Conservation (phyloP, 37 sponge, comb jelly and placozoan genomes). For the Theonella swinhoei region DNA sequence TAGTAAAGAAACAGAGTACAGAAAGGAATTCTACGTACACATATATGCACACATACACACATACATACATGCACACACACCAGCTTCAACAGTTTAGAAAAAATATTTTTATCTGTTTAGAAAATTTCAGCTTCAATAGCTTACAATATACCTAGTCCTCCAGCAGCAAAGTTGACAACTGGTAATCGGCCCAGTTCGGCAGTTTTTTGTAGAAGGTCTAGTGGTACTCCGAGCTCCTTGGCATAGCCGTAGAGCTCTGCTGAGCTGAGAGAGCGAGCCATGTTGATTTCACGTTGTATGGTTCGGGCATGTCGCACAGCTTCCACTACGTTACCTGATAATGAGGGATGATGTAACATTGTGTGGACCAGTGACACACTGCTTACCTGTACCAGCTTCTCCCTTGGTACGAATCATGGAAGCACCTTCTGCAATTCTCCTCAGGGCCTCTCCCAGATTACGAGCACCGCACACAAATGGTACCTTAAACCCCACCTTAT, state of each 20-base stretch:
- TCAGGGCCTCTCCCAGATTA: constrained; percentile 79
- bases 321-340: constrained; percentile 80
- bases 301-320: constrained; percentile 79
- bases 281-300: constrained; percentile 62
- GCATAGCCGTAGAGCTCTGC: constrained; percentile 78
- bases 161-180: constrained; percentile 89
- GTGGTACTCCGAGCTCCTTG: constrained; percentile 65
- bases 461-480: constrained; percentile 88
- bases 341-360: neutral
- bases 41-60: no score
- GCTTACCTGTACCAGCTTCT: constrained; percentile 84
- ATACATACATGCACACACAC: no score
- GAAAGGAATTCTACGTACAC: no score
- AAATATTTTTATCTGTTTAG: no score
- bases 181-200: constrained; percentile 76
- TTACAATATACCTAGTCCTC: constrained; percentile 82
- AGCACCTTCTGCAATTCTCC: constrained; percentile 83
- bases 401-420: constrained; percentile 88
- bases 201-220: constrained; percentile 76
- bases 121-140: no score
- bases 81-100: no score
- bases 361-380: neutral
- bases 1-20: no score
- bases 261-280: constrained; percentile 57
- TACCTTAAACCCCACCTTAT: constrained; percentile 71